These are phyloP conservation scores for Bostrychus sinensis DNA, from an alignment of 2,113 vertebrate genomes.

Conservation along the genomic window DNA sequence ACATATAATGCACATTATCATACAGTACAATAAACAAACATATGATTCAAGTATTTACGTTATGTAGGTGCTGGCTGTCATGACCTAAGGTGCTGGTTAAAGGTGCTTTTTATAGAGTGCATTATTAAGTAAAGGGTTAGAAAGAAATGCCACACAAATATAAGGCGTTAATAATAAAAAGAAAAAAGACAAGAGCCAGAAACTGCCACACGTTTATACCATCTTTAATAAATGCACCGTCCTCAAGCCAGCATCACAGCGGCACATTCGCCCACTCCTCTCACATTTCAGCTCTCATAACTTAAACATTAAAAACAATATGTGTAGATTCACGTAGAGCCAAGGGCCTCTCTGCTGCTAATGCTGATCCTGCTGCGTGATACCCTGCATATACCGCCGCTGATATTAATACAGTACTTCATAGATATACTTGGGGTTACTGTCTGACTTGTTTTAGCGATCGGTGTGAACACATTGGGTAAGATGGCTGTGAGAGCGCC, in stretches of 20 bases:
- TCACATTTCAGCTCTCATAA: not conserved
- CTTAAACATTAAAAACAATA: conserved; percentile 7
- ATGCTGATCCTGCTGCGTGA: not conserved
- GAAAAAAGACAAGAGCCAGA: no score
- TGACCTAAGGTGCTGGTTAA: no score
- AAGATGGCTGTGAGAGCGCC: not conserved
- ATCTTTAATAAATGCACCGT: not conserved
- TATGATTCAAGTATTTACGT: no score
- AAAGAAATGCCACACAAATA: no score
- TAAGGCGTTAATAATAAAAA: no score
- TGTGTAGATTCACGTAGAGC: not conserved
- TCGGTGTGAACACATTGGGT: not conserved
- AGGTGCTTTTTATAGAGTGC: no score
- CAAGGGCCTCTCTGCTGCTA: not conserved
- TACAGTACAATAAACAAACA: no score
- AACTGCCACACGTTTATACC: not conserved
- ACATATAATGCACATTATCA: no score
- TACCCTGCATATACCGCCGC: not conserved
- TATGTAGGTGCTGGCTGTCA: no score
- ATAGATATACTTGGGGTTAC: not conserved
- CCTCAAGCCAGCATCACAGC: not conserved
- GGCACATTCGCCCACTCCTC: not conserved
- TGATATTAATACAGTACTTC: not conserved
- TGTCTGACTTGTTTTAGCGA: not conserved
- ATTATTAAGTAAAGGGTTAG: no score